A percentile compares a stretch with the other conserved stretches of the same genome.
Conservation (phyloP, 35 echinoderm and acorn worm species). For the Apostichopus californicus region DNA sequence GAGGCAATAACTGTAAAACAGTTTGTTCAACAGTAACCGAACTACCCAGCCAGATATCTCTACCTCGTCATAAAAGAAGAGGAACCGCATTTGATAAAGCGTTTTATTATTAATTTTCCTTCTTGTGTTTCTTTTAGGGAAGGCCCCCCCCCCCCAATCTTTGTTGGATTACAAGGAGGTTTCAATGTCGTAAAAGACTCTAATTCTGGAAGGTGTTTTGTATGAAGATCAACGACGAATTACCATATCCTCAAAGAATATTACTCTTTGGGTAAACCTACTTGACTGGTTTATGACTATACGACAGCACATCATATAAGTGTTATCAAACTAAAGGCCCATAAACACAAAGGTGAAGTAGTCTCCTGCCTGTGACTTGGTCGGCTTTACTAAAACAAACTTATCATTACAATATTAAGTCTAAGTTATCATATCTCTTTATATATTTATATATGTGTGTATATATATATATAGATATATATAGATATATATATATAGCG, state of each 20-base stretch:
- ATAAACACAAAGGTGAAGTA: not conserved
- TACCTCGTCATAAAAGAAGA: slow-evolving; percentile 1
- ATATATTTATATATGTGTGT: no score
- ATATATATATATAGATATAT: no score
- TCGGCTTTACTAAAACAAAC: no score
- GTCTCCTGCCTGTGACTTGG: not conserved
- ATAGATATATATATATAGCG: no score
- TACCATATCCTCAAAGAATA: slow-evolving; percentile 24
- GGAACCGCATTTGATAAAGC: slow-evolving; percentile 38
- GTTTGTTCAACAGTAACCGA: slow-evolving; percentile 17
- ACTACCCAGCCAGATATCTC: slow-evolving; percentile 1
- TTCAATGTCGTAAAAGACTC: not conserved
- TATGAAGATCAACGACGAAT: slow-evolving; percentile 15
- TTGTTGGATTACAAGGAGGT: slow-evolving; percentile 40
- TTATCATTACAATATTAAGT: no score
- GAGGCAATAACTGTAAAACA: not conserved
- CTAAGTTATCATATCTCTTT: no score
- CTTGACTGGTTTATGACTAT: slow-evolving; percentile 42
- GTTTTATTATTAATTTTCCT: slow-evolving; percentile 54
- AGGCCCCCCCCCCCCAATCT: not conserved
- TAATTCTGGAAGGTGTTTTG: slow-evolving; percentile 32
- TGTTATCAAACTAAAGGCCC: slow-evolving; percentile 7
- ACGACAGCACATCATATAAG: slow-evolving; percentile 28
- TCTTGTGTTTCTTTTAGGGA: not conserved
- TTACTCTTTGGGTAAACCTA: slow-evolving; percentile 36